Base-by-base conservation (phyloP, 2,113 vertebrate species). In the Rissa tridactyla region DNA sequence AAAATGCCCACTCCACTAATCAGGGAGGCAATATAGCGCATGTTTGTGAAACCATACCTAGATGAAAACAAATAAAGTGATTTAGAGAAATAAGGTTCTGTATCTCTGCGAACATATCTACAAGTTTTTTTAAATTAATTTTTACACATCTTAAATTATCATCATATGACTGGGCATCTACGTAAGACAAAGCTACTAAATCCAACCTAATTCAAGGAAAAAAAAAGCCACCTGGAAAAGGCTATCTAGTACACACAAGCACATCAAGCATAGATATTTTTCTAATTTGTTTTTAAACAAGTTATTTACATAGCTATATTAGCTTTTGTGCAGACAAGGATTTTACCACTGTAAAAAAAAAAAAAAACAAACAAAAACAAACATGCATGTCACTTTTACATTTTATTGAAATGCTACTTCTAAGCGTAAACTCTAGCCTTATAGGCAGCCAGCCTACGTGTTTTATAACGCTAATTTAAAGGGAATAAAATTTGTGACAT, bases 1-100 rank as follows among this genome's bases (percentile, higher is more conserved):
- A 99, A 99, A 97, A 99, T 99, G 79, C 99, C 99, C 82, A 99
- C 99, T 15, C 99, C 99, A 25, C 99, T 99, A 82, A 99, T 99
- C 46, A 99, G 98, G 60, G 99, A 99, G 87, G 99, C 99, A 55
- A 99, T 99, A 97, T 99, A 99, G 80, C 99, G 99, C 99, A 99
- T 99, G 97, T 99, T 99, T 95, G 99, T 99, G 98, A 99, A 99
- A 80, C 99, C 99, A 51, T 99, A 99, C 92, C 99, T 99, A 96
- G 72, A 93, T 72, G 57, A 87, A 92, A 90, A 52, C 19, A 86
- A 77, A 87, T 11, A 25, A 64, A 92, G 15, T 2, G 8, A 58
- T 73, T 97, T 73, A 58, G 58, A 16, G 92, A 94, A 88, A 29
- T 46, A 44, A 93, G 29, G 76, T 68, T 20, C n/a, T 69, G 3